Percentiles rank a stretch among this genome's conserved stretches.
These are phyloP conservation scores for Acleris sparsana DNA, from an alignment of 2,888 invertebrate species.

Conservation along the genomic window DNA sequence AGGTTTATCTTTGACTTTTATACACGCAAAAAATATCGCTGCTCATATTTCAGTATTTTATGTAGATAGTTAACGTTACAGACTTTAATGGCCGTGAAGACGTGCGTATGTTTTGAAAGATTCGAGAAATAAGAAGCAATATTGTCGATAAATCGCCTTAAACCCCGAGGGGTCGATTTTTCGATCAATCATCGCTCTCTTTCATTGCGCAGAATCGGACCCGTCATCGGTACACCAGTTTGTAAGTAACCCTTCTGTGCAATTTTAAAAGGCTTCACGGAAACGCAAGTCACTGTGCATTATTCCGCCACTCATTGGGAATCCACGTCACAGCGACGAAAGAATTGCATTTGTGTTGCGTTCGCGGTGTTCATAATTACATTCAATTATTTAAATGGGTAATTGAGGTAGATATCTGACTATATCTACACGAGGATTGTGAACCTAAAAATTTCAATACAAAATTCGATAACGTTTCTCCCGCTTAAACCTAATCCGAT, in stretches of 20 bases:
- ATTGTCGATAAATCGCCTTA: conserved; percentile 7
- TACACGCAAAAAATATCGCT: conserved; percentile 47
- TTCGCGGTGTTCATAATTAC: background rate
- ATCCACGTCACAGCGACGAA: conserved; percentile 57
- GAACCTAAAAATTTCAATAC: no score
- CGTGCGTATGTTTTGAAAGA: background rate
- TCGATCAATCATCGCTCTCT: conserved; percentile 22
- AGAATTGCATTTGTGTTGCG: conserved; percentile 48
- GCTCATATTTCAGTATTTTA: conserved; percentile 31
- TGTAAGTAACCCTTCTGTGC: conserved; percentile 35
- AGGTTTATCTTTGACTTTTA: conserved; percentile 59
- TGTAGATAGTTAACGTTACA: conserved; percentile 21
- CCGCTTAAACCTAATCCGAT: no score
- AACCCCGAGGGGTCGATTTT: conserved; percentile 13
- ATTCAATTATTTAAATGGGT: background rate
- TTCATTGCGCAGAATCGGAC: conserved; percentile 8
- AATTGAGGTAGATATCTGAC: background rate
- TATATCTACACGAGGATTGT: no score
- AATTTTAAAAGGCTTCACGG: conserved; percentile 27
- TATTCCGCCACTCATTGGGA: conserved; percentile 51
- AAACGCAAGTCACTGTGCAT: conserved; percentile 49
- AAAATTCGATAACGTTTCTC: no score
- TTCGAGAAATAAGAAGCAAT: conserved; percentile 10
- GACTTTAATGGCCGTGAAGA: background rate
- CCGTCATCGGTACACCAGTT: conserved; percentile 23